A percentile compares a stretch with the other conserved stretches of the same genome.
phyloP scores from a whole-genome alignment of 2,888 invertebrate species.

The Parnassius smintheus region DNA sequence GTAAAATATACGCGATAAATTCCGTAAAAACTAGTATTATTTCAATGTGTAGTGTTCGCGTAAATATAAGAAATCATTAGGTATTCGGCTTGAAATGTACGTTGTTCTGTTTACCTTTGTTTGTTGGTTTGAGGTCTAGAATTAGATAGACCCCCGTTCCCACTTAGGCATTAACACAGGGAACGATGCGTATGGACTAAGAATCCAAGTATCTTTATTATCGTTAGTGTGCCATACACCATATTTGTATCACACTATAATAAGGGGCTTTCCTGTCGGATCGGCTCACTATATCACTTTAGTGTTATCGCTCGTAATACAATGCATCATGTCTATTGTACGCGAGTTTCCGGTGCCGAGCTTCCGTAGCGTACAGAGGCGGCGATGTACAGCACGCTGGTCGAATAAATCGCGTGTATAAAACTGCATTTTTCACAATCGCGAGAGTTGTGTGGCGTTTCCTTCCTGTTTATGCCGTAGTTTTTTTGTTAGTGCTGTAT shows the following conservation, averaged over 20 bases:
- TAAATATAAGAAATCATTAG: too few relatives aligned
- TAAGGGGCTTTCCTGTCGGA: conserved; percentile 6
- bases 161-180: too few relatives aligned
- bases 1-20: too few relatives aligned
- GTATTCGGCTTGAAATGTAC: too few relatives aligned
- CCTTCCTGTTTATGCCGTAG: conserved; percentile 21
- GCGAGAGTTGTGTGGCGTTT: conserved; percentile 27
- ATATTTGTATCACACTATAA: conserved; percentile 10
- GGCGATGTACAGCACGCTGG: conserved; percentile 22
- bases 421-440: conserved; percentile 30
- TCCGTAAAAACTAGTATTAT: too few relatives aligned
- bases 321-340: conserved; percentile 69
- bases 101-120: too few relatives aligned
- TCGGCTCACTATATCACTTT: conserved; percentile 52
- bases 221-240: conserved; percentile 5
- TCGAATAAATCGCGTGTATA: conserved; percentile 31
- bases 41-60: too few relatives aligned
- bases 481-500: conserved; percentile 9
- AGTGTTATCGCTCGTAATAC: conserved; percentile 66
- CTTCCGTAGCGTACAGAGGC: conserved; percentile 31
- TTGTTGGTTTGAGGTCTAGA: too few relatives aligned
- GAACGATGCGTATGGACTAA: too few relatives aligned
- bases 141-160: too few relatives aligned
- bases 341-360: conserved; percentile 48
- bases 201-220: too few relatives aligned